These are phyloP conservation scores for Microchrysa polita DNA, from an alignment of 2,888 invertebrate species.

Conservation along the genomic window DNA sequence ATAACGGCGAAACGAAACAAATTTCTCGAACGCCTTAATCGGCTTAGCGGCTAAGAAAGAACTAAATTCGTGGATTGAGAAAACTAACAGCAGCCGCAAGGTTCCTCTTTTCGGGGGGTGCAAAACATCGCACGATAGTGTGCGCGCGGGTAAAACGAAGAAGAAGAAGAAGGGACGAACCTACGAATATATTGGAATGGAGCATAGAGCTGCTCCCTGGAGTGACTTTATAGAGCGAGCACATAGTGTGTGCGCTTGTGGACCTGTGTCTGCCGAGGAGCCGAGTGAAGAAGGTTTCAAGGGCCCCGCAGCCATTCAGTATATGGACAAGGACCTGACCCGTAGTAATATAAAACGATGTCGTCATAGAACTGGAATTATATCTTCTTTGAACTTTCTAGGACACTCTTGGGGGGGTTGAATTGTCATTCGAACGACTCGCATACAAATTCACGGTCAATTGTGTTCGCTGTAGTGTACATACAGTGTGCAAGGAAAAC, in stretches of 20 bases:
- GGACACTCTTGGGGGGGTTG: not conserved
- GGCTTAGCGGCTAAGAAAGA: slow-evolving; percentile 32
- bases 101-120: not conserved
- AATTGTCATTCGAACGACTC: not conserved
- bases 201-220: no score
- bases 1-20: slow-evolving; percentile 20
- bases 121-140: no score
- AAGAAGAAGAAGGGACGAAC: no score
- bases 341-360: no score
- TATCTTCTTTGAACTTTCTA: no score
- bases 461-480: not conserved
- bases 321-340: not conserved
- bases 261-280: not conserved
- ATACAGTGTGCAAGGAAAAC: no score
- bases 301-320: not conserved
- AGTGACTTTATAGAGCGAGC: no score
- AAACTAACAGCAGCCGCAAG: not conserved
- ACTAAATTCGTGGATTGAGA: slow-evolving; percentile 25
- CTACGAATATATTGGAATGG: no score
- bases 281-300: not conserved
- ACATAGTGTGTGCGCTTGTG: slow-evolving; percentile 38
- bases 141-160: not conserved
- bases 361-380: no score
- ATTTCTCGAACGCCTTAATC: slow-evolving; percentile 31
- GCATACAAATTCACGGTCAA: slow-evolving; percentile 1